Conservation (phyloP, 53 echinoderm and acorn worm genomes). For the Astropecten irregularis region DNA sequence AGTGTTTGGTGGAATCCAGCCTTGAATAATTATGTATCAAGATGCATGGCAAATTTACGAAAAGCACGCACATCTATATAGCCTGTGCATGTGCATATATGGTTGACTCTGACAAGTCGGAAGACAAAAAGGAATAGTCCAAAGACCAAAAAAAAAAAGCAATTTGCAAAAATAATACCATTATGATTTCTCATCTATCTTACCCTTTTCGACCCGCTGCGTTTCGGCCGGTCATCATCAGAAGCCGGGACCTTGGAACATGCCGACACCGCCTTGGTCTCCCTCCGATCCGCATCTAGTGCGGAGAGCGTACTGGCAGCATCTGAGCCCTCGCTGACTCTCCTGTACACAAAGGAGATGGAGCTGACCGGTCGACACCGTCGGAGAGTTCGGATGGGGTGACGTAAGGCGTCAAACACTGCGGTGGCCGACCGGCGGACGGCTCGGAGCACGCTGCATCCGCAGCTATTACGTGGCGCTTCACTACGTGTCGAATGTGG, state of each 20-base stretch:
- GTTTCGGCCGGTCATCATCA: neutral
- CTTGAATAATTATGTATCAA: too few relatives aligned
- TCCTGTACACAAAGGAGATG: neutral
- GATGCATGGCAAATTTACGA: too few relatives aligned
- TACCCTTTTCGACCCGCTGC: constrained; percentile 6
- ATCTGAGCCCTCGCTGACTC: neutral
- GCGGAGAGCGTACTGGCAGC: neutral
- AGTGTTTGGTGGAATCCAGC: too few relatives aligned
- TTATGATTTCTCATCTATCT: too few relatives aligned
- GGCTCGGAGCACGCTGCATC: neutral
- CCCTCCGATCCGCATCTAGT: neutral
- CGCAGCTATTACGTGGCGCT: neutral
- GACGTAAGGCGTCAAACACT: neutral
- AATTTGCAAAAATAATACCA: too few relatives aligned
- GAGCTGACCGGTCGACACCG: neutral
- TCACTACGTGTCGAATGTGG: neutral
- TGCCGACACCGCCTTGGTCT: neutral
- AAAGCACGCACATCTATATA: too few relatives aligned
- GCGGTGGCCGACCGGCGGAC: neutral
- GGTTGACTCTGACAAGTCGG: too few relatives aligned
- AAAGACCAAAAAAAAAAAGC: too few relatives aligned
- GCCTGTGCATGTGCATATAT: too few relatives aligned
- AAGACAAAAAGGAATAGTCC: too few relatives aligned
- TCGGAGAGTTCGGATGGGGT: neutral
- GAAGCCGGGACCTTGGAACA: too few relatives aligned